Percentiles rank a stretch among this genome's conserved stretches.
These are phyloP conservation scores for Osmerus mordax DNA, from an alignment of 2,113 vertebrate species.

Conservation along the genomic window DNA sequence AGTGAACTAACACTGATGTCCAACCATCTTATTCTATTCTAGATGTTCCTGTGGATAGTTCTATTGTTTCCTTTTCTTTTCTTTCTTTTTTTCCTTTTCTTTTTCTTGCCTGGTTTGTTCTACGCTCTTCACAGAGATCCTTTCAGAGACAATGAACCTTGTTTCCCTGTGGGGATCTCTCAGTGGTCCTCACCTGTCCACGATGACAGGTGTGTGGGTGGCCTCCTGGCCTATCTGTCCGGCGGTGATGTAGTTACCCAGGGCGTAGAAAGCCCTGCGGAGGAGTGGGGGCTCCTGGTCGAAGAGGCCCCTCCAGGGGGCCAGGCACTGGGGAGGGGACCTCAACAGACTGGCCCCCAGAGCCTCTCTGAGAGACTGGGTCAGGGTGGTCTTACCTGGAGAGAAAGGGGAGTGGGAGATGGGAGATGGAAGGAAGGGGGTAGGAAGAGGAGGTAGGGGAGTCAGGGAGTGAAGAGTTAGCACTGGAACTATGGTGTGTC, in stretches of 20 bases:
- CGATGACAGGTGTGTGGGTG: constrained; percentile 76
- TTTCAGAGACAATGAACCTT: no score
- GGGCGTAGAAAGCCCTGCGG: constrained; percentile 87
- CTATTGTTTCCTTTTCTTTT: no score
- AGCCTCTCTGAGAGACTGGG: constrained; percentile 71
- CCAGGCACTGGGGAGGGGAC: constrained; percentile 82
- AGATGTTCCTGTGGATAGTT: not conserved
- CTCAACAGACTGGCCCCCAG: constrained; percentile 76
- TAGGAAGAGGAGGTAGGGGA: not conserved
- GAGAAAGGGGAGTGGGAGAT: not conserved
- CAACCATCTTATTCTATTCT: not conserved
- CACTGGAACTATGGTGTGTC: not conserved
- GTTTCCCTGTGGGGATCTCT: not conserved
- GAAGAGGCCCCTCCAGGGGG: constrained; percentile 81
- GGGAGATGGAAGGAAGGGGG: not conserved
- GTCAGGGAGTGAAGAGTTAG: not conserved
- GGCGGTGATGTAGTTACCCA: constrained; percentile 90
- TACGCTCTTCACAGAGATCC: no score
- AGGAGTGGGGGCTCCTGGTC: constrained; percentile 82
- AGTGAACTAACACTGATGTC: no score
- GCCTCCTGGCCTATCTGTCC: constrained; percentile 76
- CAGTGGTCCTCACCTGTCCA: constrained; percentile 81
- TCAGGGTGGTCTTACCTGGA: constrained; percentile 89
- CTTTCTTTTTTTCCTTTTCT: no score
- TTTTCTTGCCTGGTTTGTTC: not conserved